These are phyloP conservation scores for Tachina grossa DNA, from an alignment of 2,888 invertebrate genomes.

Conservation along the genomic window DNA sequence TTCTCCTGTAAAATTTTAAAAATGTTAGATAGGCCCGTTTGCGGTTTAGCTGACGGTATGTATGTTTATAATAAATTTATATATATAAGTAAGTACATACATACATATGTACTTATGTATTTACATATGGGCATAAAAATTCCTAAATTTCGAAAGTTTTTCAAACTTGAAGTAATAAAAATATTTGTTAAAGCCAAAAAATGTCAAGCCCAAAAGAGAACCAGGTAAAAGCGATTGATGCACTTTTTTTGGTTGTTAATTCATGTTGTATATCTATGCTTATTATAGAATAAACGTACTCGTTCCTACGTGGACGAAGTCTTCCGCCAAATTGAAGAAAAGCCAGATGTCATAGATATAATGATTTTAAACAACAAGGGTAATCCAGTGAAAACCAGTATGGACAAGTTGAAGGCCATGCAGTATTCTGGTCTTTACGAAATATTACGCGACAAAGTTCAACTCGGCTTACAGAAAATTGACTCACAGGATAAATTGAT, in stretches of 20 bases:
- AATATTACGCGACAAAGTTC: conserved; percentile 78
- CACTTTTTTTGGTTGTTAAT: too few relatives aligned
- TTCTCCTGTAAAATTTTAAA: too few relatives aligned
- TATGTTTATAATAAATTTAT: too few relatives aligned
- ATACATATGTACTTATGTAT: background rate
- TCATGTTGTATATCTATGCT: background rate
- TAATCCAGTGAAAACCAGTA: conserved; percentile 79
- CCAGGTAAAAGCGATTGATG: conserved; percentile 36
- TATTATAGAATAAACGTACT: conserved; percentile 77
- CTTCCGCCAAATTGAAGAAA: conserved; percentile 74
- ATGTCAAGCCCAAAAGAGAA: conserved; percentile 44
- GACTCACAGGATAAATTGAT: conserved; percentile 76
- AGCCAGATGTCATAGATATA: conserved; percentile 79
- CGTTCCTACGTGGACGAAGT: conserved; percentile 79
- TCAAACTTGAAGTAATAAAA: background rate
- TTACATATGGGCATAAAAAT: conserved; percentile 6
- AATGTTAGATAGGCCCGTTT: too few relatives aligned
- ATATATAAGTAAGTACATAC: too few relatives aligned
- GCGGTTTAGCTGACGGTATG: too few relatives aligned
- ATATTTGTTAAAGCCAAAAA: background rate
- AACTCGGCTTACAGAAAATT: conserved; percentile 77
- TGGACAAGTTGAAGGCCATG: conserved; percentile 76
- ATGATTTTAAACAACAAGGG: conserved; percentile 79
- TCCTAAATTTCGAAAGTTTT: background rate
- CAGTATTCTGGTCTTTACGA: conserved; percentile 80